phyloP scores from a whole-genome alignment of 37 sponge, comb jelly and placozoan species.

The Haliclona indistincta region DNA sequence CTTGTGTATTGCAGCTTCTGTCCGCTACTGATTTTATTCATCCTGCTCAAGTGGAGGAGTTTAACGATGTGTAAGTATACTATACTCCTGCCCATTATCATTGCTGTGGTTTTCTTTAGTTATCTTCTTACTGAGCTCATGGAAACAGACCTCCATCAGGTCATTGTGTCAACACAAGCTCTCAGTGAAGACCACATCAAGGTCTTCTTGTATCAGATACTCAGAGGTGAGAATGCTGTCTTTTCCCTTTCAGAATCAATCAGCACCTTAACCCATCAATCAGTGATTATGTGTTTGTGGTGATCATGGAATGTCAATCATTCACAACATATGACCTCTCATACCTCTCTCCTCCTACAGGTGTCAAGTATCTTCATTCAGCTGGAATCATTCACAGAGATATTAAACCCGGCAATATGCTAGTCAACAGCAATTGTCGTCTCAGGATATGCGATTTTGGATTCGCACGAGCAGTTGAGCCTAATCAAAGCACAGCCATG shows the following conservation, averaged over 20 bases:
- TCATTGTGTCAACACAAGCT: slow-evolving; percentile 75
- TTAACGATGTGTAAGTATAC: slow-evolving; percentile 70
- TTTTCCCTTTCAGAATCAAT: background rate
- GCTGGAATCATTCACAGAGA: slow-evolving; percentile 92
- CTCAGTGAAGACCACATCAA: slow-evolving; percentile 86
- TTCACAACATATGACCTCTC: too few species aligned
- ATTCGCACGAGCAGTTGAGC: slow-evolving; percentile 84
- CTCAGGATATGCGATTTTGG: slow-evolving; percentile 94
- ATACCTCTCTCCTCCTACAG: slow-evolving; percentile 15
- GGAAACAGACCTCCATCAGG: slow-evolving; percentile 85
- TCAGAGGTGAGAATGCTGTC: slow-evolving; percentile 62
- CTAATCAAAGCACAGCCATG: slow-evolving; percentile 69
- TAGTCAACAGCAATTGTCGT: slow-evolving; percentile 84
- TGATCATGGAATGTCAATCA: background rate
- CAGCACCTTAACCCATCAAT: background rate
- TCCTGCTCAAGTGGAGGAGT: slow-evolving; percentile 53
- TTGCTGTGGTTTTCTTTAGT: slow-evolving; percentile 11
- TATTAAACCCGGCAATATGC: slow-evolving; percentile 86
- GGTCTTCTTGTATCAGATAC: slow-evolving; percentile 83
- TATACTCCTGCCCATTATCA: background rate
- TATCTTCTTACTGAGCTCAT: slow-evolving; percentile 77
- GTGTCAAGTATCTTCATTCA: slow-evolving; percentile 87
- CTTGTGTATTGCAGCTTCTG: slow-evolving; percentile 57
- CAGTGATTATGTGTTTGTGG: background rate
- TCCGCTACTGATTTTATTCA: slow-evolving; percentile 71